These are phyloP conservation scores for Bolborhynchus lineola DNA, from an alignment of 2,113 vertebrate species.

Conservation along the genomic window DNA sequence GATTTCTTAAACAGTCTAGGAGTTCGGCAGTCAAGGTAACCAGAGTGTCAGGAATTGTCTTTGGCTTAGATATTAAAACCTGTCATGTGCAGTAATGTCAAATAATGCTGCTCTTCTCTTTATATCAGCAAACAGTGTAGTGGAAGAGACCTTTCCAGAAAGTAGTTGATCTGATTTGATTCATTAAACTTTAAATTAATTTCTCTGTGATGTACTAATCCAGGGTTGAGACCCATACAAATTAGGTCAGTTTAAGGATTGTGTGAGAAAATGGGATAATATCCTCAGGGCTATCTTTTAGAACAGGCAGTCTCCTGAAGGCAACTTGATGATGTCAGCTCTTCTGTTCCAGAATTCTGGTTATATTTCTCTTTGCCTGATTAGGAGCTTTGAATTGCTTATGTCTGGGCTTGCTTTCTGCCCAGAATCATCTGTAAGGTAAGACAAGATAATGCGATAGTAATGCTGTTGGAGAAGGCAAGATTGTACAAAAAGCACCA, in stretches of 20 bases:
- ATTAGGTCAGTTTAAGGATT: not conserved
- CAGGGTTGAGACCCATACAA: not conserved
- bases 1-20: not conserved
- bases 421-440: not conserved
- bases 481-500: not conserved
- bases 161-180: not conserved
- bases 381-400: not conserved
- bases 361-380: not conserved
- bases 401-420: not conserved
- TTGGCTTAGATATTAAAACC: not conserved
- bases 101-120: not conserved
- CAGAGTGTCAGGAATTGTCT: not conserved
- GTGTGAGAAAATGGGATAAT: not conserved
- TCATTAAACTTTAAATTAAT: not conserved
- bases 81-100: not conserved
- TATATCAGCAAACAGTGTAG: not conserved
- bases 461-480: not conserved
- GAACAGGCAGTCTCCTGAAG: not conserved
- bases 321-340: not conserved
- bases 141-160: not conserved
- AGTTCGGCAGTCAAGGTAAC: not conserved
- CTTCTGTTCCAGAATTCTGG: not conserved
- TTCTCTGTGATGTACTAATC: not conserved
- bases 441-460: not conserved
- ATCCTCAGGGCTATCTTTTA: not conserved